Evolutionary conservation across 2,888 invertebrate genomes (phyloP), one percentile per base, ranked within the genome.

Genomic region (Octodonta nipae): DNA sequence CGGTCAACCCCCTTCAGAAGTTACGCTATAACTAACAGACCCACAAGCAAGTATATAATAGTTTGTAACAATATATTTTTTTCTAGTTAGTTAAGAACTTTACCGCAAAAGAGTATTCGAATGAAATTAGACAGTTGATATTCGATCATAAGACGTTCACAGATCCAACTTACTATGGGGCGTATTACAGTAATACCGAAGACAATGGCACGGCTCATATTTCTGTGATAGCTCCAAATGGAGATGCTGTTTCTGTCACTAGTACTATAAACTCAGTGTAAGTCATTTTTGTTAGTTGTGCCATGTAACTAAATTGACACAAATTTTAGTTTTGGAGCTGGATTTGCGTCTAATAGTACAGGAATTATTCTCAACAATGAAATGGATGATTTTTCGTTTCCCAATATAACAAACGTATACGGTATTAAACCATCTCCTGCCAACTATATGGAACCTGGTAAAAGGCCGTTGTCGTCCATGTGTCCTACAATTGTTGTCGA

Each of bases 201-300:
- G 81, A 84, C 58, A 80, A 83, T 52, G 93, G 95, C 33, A 95
- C 95, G 0, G 81, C 91, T 0, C 91, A 95, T 51, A 68, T 91
- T n/a, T 76, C 81, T 1, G 76, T 92, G 4, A 47, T 93, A 17
- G 79, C 79, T 3, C 73, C 78, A 0, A 78, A 87, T 54, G 95
- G 93, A 11, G 86, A 91, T 60, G 93, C 86, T 3, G 81, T 93
- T 7, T 75, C 88, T 0, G 78, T 80, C 8, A 95, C 95, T 0
- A 83, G 86, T 51, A 87, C 91, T 8, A 73, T 95, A 8, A 95
- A 96, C 58, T 68, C 72, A 41, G 75, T 79, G 87, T 88, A 64
- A 70, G 75, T 20, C 4, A 11, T 22, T 22, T 22, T 11, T 22
- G 2, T n/a, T 10, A 22, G 11, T 10, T 22, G 11, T 11, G 11